Evolutionary conservation across 64 coral and sea anemone species (phyloP).

Genomic region (Orbicella faveolata): DNA sequence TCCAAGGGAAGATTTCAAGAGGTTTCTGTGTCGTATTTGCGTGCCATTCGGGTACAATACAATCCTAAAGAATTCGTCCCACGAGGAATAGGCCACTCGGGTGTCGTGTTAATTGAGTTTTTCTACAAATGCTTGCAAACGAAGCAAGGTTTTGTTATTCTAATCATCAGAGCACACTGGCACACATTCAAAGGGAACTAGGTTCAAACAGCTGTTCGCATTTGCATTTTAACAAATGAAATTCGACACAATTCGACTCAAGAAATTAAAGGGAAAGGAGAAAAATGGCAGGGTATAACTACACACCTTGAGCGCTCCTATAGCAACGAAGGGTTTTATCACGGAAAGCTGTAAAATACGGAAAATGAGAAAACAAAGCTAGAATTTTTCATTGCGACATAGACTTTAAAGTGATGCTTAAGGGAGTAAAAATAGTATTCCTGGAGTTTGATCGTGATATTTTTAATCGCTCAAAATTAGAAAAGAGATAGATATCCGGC

Average conservation of each 20-base stretch:
- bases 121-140: conserved; percentile 57
- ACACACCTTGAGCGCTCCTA: conserved; percentile 7
- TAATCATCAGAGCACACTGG: conserved; percentile 43
- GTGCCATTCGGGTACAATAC: conserved; percentile 11
- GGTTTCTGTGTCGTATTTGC: neutral
- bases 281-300: conserved; percentile 7
- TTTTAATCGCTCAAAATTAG: conserved; percentile 32
- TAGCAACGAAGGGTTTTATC: neutral
- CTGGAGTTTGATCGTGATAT: neutral
- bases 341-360: neutral
- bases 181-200: conserved; percentile 33
- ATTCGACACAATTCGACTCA: conserved; percentile 38
- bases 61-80: conserved; percentile 21
- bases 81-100: neutral
- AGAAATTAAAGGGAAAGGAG: neutral
- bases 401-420: neutral
- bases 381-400: neutral
- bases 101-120: conserved; percentile 41
- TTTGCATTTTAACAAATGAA: conserved; percentile 89
- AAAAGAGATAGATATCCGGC: conserved; percentile 11
- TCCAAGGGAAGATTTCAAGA: neutral
- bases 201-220: conserved; percentile 67
- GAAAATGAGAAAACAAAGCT: neutral
- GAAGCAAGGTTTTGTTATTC: conserved; percentile 76
- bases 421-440: neutral